Percentiles rank a stretch among this genome's conserved stretches.
These are phyloP conservation scores for Neodiprion fabricii DNA, from an alignment of 1,140 invertebrate species.

Conservation along the genomic window DNA sequence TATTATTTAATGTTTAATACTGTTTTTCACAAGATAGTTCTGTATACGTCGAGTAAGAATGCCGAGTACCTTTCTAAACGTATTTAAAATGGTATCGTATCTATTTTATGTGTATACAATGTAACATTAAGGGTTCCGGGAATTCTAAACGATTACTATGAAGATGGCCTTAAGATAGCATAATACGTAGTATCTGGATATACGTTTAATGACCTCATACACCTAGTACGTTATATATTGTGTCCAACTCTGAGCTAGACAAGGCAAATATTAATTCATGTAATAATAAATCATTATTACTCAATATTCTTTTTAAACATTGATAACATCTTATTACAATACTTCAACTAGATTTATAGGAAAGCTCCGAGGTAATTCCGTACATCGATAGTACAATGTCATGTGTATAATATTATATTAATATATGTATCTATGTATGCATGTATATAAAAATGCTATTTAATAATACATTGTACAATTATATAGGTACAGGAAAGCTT, in stretches of 20 bases:
- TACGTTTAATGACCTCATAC: not conserved
- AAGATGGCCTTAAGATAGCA: too few relatives aligned
- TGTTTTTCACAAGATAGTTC: not conserved
- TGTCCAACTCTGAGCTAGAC: not conserved
- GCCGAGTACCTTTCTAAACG: not conserved
- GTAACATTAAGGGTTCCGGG: not conserved
- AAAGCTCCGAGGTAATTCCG: not conserved
- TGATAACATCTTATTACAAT: not conserved
- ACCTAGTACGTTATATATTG: too few relatives aligned
- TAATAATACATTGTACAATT: not conserved
- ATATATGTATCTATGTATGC: too few relatives aligned
- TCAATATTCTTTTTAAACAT: not conserved
- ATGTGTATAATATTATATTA: not conserved
- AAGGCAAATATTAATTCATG: not conserved
- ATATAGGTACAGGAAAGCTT: not conserved
- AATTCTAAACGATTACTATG: slow-evolving; percentile 1
- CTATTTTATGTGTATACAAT: too few relatives aligned
- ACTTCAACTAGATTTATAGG: not conserved
- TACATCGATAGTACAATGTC: not conserved
- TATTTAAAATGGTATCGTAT: not conserved
- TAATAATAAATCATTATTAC: not conserved
- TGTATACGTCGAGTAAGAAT: not conserved
- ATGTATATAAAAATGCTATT: not conserved
- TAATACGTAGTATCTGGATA: not conserved
- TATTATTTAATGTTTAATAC: slow-evolving; percentile 1